These are phyloP conservation scores for Rosalia funebris DNA, from an alignment of 2,888 invertebrate species.

Conservation along the genomic window DNA sequence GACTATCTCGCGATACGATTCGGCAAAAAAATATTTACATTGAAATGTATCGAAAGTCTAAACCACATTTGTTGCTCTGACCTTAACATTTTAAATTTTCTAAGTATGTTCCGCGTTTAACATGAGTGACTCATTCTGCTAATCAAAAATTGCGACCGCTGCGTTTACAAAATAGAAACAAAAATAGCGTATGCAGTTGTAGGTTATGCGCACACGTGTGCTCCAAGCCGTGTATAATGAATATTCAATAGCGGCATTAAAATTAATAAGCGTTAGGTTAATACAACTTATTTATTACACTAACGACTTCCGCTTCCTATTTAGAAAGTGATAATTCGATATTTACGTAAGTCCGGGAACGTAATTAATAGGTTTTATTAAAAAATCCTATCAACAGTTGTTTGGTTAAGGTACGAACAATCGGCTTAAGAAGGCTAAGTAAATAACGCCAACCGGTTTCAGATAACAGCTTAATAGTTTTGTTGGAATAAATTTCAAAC, in stretches of 20 bases:
- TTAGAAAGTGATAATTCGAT: neutral
- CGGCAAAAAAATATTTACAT: conserved; percentile 16
- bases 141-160: neutral
- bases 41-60: neutral
- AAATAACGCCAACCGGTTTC: neutral
- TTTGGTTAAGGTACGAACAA: neutral
- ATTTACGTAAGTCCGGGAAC: neutral
- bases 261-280: neutral
- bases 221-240: neutral
- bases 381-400: neutral
- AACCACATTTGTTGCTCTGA: conserved; percentile 19
- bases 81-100: conserved; percentile 15
- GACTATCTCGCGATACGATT: too few relatives aligned
- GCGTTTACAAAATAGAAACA: neutral
- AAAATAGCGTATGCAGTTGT: neutral
- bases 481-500: neutral
- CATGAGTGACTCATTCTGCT: conserved; percentile 10
- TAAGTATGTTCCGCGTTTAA: neutral
- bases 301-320: conserved; percentile 10
- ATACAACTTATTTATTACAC: neutral
- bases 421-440: neutral
- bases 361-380: neutral
- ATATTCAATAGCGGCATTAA: neutral
- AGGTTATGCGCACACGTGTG: neutral
- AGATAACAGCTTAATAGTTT: neutral